Percentiles rank a stretch among this genome's conserved stretches.
Conservation (phyloP, 92 coral and sea anemone genomes). For the Phenganax marumi region DNA sequence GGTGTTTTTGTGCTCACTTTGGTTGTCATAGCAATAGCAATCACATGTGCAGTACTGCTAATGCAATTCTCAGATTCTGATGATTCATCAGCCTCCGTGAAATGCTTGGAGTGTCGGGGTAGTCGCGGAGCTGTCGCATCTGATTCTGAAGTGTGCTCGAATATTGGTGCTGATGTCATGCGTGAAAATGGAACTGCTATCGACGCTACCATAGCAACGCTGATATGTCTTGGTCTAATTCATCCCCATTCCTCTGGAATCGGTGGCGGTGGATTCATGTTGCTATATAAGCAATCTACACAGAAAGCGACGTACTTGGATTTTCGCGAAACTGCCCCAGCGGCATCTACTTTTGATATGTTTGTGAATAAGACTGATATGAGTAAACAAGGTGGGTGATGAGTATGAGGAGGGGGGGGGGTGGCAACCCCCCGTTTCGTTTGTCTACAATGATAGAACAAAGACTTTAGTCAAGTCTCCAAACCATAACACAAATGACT, state of each 20-base stretch:
- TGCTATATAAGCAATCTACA: constrained; percentile 64
- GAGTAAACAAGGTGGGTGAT: constrained; percentile 33
- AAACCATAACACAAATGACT: too few relatives aligned
- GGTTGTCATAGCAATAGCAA: constrained; percentile 6
- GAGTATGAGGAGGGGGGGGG: background rate
- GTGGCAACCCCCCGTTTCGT: background rate
- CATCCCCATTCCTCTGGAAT: constrained; percentile 88
- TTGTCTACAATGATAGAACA: too few relatives aligned
- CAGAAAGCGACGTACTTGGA: constrained; percentile 64
- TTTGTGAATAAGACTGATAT: constrained; percentile 48
- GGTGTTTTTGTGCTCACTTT: background rate
- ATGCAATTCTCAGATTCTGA: background rate
- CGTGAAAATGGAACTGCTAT: constrained; percentile 68
- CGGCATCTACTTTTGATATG: constrained; percentile 60
- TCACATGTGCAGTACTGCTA: constrained; percentile 8
- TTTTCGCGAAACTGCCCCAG: constrained; percentile 81
- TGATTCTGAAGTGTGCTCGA: constrained; percentile 76
- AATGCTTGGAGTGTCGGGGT: constrained; percentile 31
- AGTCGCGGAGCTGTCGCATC: constrained; percentile 84
- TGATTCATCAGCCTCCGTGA: too few relatives aligned
- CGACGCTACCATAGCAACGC: constrained; percentile 78
- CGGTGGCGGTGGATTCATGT: constrained; percentile 92
- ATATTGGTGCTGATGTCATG: constrained; percentile 65
- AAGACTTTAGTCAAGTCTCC: too few relatives aligned
- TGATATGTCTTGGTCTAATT: constrained; percentile 74